Evolutionary conservation across 2,113 vertebrate genomes (phyloP), one percentile per base, ranked within the genome.

Genomic region (Pachypanchax playfairii): DNA sequence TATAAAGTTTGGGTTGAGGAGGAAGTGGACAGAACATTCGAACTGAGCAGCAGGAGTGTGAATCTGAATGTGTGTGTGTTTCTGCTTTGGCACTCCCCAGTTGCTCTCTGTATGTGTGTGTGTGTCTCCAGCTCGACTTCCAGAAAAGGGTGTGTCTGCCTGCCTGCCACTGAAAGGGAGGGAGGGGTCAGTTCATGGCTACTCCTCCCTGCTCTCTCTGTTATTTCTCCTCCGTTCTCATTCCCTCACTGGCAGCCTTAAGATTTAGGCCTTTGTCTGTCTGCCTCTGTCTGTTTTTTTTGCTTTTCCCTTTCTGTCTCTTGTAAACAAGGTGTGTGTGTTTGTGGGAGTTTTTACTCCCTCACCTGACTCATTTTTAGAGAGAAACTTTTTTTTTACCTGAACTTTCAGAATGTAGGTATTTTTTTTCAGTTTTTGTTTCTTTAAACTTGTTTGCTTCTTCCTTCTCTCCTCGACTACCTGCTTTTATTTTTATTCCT

Each of bases 71-170:
- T 53, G 70, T 60, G 70, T 60, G 53, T 65, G 54, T 58, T 35
- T 82, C 51, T 64, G 61, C 60, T 47, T 70, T 35, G 56, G 75
- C 78, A 76, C 79, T 60, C 80, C 70, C 58, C 67, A 54, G 68
- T 33, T 52, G 62, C 65, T 56, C 58, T 64, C 17, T 31, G 12
- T 43, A 7, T 54, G 20, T 59, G 44, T 59, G 70, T 70, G 29
- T 60, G 59, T 78, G 66, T 68, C 48, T 78, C 35, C 70, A 1
- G 31, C 28, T 78, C 15, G 50, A 65, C 79, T 84, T 84, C 84
- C 88, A 90, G 89, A 88, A 77, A 88, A 87, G 91, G 91, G 91
- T 90, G 91, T 92, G 91, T 90, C 91, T 28, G 85, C 82, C 79
- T 84, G 85, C 74, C 72, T 82, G 79, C 80, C 26, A 18, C 79